Evolutionary conservation across 2,113 vertebrate species (phyloP).

Genomic region (Trichomycterus rosablanca): DNA sequence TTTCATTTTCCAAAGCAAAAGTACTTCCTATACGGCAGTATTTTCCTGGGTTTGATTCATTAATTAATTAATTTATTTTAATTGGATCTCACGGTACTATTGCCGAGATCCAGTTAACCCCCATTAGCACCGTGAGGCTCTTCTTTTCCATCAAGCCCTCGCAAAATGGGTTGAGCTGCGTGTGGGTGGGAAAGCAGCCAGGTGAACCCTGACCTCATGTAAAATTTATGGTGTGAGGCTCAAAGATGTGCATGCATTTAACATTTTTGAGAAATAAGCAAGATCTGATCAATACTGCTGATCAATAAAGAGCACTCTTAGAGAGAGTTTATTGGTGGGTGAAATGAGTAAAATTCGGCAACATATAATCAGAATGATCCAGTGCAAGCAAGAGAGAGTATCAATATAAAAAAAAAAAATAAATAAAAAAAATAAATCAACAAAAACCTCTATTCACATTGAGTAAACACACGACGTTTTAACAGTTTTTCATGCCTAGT

Average conservation of each 20-base stretch:
- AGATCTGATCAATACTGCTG: background rate
- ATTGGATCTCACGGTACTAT: slow-evolving; percentile 36
- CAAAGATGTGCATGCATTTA: slow-evolving; percentile 9
- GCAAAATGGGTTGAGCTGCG: slow-evolving; percentile 16
- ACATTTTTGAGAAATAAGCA: slow-evolving; percentile 12
- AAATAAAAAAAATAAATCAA: too few species aligned
- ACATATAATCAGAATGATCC: too few species aligned
- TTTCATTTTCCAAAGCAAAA: slow-evolving; percentile 45
- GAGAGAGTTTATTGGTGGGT: background rate
- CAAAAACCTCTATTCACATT: too few species aligned
- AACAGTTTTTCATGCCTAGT: too few species aligned
- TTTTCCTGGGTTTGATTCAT: slow-evolving; percentile 49
- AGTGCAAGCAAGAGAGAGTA: too few species aligned
- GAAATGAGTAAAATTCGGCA: background rate
- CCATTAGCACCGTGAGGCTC: slow-evolving; percentile 57
- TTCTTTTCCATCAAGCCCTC: slow-evolving; percentile 61
- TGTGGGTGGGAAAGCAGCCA: slow-evolving; percentile 4
- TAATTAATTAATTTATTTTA: too few species aligned
- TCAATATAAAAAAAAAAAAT: too few species aligned
- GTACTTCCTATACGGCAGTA: slow-evolving; percentile 48
- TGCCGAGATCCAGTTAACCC: slow-evolving; percentile 57
- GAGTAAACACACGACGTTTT: too few species aligned
- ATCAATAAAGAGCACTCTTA: background rate
- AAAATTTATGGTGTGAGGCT: slow-evolving; percentile 17
- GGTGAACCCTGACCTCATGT: slow-evolving; percentile 25